A percentile compares a stretch with the other conserved stretches of the same genome.
Evolutionary conservation across 1,140 invertebrate species (phyloP).

Genomic region (Myzus persicae): DNA sequence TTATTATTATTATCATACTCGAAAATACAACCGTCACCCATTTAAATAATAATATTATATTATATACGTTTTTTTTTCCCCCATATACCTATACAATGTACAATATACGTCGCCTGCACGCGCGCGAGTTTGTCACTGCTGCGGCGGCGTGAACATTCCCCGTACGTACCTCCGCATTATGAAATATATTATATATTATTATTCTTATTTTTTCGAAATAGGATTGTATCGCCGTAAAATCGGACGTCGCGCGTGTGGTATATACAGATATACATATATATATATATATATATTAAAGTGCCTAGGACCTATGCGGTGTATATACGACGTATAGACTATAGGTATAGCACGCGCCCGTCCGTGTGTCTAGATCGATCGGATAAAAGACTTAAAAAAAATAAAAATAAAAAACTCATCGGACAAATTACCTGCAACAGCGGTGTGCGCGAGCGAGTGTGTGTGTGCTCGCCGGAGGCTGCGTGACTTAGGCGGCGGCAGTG

Average conservation of each 20-base stretch:
- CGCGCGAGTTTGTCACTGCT: not conserved
- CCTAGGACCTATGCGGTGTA: not conserved
- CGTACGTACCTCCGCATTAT: not conserved
- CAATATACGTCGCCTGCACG: too few relatives aligned
- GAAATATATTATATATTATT: not conserved
- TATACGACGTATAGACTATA: not conserved
- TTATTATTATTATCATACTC: too few relatives aligned
- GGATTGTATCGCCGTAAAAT: conserved; percentile 14
- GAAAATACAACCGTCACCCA: conserved; percentile 7
- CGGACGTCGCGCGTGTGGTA: conserved; percentile 1
- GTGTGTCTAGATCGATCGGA: not conserved
- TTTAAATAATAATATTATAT: not conserved
- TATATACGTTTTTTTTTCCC: not conserved
- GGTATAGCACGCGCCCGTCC: not conserved
- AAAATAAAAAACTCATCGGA: not conserved
- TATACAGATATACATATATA: not conserved
- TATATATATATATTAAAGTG: not conserved
- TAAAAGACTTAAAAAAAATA: not conserved
- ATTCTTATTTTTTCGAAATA: conserved; percentile 4
- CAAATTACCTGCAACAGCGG: not conserved
- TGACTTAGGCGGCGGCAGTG: not conserved
- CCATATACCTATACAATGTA: too few relatives aligned
- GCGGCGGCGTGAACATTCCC: not conserved
- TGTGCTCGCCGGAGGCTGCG: not conserved
- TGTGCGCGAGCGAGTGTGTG: not conserved